Conservation (phyloP, 2,888 invertebrate genomes). For the Hydrotaea diabolus region DNA sequence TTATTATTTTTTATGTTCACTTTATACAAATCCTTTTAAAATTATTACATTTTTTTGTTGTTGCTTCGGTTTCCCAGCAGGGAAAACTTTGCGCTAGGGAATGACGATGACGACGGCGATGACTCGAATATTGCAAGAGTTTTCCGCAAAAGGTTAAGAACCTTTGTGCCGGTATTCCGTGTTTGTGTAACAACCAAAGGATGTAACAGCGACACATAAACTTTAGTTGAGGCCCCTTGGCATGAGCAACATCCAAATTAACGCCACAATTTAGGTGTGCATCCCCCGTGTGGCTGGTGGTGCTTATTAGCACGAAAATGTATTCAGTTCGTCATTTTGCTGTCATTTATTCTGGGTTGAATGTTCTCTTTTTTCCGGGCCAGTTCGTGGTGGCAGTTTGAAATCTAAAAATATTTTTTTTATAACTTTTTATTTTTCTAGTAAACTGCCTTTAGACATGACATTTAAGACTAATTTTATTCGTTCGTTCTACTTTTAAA, state of each 20-base stretch:
- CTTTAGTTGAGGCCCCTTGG: neutral
- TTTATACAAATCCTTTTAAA: slow-evolving; percentile 47
- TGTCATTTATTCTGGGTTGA: slow-evolving; percentile 47
- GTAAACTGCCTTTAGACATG: slow-evolving; percentile 44
- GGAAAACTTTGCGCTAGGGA: slow-evolving; percentile 1
- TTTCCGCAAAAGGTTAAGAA: slow-evolving; percentile 52
- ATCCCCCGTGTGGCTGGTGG: neutral
- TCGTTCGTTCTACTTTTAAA: neutral
- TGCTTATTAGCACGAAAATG: slow-evolving; percentile 13
- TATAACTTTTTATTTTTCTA: neutral
- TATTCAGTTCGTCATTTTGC: slow-evolving; percentile 18
- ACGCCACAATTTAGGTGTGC: slow-evolving; percentile 32
- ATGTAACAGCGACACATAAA: neutral
- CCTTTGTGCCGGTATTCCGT: slow-evolving; percentile 29
- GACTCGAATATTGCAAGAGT: neutral
- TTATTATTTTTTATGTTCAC: slow-evolving; percentile 34
- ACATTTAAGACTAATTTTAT: neutral
- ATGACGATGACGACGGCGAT: neutral
- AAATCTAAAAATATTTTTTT: slow-evolving; percentile 33
- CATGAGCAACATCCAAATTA: too few species aligned
- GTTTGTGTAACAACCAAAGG: neutral
- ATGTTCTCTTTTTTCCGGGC: slow-evolving; percentile 43
- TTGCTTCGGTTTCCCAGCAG: slow-evolving; percentile 8
- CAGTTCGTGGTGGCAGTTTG: neutral
- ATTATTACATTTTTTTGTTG: slow-evolving; percentile 49